Percentiles rank a stretch among this genome's conserved stretches.
Conservation (phyloP, 2,888 invertebrate species). For the Drosophila vallismaia region DNA sequence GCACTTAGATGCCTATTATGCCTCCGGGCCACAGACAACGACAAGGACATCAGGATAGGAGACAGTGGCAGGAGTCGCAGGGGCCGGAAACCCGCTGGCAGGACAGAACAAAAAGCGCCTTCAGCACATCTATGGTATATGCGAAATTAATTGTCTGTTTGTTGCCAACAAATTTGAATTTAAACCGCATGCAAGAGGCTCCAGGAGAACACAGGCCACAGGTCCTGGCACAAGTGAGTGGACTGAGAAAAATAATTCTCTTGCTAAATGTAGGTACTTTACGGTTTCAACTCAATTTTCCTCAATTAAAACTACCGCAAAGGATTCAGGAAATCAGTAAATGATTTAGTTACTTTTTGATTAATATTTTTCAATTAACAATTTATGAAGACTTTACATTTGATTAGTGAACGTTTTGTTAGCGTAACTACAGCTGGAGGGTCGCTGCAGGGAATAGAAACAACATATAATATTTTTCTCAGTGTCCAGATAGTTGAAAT, state of each 20-base stretch:
- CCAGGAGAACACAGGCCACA: not conserved
- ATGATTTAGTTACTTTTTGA: not conserved
- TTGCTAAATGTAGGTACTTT: not conserved
- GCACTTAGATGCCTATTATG: slow-evolving; percentile 62
- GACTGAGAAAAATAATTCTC: slow-evolving; percentile 5
- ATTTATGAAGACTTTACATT: not conserved
- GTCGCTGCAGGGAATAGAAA: too few species aligned
- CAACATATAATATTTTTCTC: not conserved
- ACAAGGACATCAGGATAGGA: slow-evolving; percentile 9
- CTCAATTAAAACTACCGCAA: not conserved
- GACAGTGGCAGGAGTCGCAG: not conserved
- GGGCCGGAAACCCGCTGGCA: slow-evolving; percentile 14
- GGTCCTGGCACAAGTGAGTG: not conserved
- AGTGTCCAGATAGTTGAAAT: slow-evolving; percentile 46
- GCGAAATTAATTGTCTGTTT: slow-evolving; percentile 80
- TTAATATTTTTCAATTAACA: not conserved
- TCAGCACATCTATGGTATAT: slow-evolving; percentile 67
- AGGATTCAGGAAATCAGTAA: not conserved
- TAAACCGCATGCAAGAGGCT: slow-evolving; percentile 69
- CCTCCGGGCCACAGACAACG: slow-evolving; percentile 42
- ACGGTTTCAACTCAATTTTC: not conserved
- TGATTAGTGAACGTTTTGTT: not conserved
- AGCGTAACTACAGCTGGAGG: not conserved
- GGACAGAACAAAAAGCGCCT: slow-evolving; percentile 51
- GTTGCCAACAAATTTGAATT: slow-evolving; percentile 80